These are phyloP conservation scores for Rhipidura dahli DNA, from an alignment of 2,113 vertebrate species.

Conservation along the genomic window DNA sequence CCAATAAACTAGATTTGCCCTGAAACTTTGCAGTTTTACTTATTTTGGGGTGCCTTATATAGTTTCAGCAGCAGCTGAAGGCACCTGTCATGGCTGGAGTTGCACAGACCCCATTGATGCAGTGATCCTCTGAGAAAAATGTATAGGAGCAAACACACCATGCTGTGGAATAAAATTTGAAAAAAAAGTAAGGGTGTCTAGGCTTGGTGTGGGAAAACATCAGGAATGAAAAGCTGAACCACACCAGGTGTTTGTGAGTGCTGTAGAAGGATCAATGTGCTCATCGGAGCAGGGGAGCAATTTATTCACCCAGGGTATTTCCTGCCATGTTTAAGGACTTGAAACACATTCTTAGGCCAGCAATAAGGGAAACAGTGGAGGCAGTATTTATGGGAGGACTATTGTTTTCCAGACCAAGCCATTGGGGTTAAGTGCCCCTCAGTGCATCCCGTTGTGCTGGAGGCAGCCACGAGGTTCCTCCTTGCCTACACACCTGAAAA, in stretches of 20 bases:
- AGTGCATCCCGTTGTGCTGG: neutral
- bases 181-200: neutral
- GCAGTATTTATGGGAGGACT: neutral
- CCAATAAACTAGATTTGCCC: neutral
- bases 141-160: neutral
- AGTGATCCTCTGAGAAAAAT: neutral
- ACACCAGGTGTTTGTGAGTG: neutral
- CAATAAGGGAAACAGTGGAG: neutral
- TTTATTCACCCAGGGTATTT: neutral
- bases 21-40: neutral
- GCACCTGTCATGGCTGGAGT: neutral
- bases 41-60: neutral
- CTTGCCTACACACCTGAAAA: neutral
- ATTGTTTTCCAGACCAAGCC: neutral
- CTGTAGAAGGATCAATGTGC: neutral
- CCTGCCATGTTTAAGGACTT: neutral
- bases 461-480: neutral
- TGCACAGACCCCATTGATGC: neutral
- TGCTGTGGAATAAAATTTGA: neutral
- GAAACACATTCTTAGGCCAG: neutral
- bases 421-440: neutral
- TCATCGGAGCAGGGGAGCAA: neutral
- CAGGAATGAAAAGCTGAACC: conserved; percentile 6
- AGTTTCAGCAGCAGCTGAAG: conserved; percentile 35
- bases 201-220: neutral